Percentiles rank a stretch among this genome's conserved stretches.
Conservation (phyloP, 2,888 invertebrate species). For the Caenorhabditis sp. region DNA sequence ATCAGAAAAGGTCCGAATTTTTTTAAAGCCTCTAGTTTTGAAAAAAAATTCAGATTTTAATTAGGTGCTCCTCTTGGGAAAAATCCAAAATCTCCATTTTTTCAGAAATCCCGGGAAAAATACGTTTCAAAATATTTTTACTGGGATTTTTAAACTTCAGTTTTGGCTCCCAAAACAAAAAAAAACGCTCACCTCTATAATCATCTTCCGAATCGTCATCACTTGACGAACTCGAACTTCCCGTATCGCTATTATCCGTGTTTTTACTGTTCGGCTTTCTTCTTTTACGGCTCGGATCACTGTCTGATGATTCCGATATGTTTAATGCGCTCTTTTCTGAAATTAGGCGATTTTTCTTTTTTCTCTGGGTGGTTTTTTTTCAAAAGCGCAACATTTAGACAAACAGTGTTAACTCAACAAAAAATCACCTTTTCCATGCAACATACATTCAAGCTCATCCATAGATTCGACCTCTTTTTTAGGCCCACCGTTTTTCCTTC, state of each 20-base stretch:
- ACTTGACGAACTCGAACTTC: constrained; percentile 17
- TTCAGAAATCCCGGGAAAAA: too few relatives aligned
- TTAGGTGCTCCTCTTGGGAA: too few relatives aligned
- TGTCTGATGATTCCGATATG: constrained; percentile 41
- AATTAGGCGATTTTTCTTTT: too few relatives aligned
- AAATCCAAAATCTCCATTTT: too few relatives aligned
- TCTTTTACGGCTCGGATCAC: constrained; percentile 10
- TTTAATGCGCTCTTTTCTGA: constrained; percentile 20
- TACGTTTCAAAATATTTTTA: too few relatives aligned
- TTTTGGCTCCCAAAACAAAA: background rate
- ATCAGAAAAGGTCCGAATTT: too few relatives aligned
- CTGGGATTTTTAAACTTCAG: background rate
- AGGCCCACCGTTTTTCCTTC: too few relatives aligned
- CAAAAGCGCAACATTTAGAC: too few relatives aligned
- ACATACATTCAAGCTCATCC: background rate
- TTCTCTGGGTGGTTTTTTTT: too few relatives aligned
- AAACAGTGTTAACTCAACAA: too few relatives aligned
- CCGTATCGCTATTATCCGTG: constrained; percentile 33
- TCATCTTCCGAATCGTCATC: constrained; percentile 39
- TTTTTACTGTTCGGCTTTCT: constrained; percentile 16
- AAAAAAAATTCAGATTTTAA: too few relatives aligned
- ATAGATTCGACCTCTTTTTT: background rate
- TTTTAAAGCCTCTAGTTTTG: too few relatives aligned
- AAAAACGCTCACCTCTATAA: constrained; percentile 11
- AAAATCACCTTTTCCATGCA: constrained; percentile 7